Evolutionary conservation across 1,140 invertebrate genomes (phyloP).

Genomic region (Sinella curviseta): DNA sequence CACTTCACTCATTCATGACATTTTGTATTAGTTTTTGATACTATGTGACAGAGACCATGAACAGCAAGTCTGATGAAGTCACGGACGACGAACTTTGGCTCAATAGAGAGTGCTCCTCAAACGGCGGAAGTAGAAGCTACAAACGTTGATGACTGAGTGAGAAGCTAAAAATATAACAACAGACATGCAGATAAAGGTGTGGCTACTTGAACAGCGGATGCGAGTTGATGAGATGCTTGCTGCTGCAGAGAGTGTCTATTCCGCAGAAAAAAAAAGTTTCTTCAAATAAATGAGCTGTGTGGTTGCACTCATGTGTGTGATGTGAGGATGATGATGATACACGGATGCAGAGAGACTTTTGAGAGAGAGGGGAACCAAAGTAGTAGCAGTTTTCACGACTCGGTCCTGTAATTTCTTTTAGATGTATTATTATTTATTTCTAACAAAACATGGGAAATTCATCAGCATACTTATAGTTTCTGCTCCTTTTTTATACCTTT

Average conservation of each 20-base stretch:
- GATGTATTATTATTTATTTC: no score
- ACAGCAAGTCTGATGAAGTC: slow-evolving; percentile 17
- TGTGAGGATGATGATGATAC: slow-evolving; percentile 1
- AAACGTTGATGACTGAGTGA: neutral
- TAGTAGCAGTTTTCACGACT: neutral
- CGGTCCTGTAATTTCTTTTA: neutral
- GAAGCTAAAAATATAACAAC: slow-evolving; percentile 6
- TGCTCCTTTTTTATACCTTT: neutral
- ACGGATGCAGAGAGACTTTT: neutral
- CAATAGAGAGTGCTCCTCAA: neutral
- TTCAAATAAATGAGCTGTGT: slow-evolving; percentile 5
- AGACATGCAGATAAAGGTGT: slow-evolving; percentile 17
- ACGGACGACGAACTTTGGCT: slow-evolving; percentile 15
- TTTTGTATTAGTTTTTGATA: slow-evolving; percentile 4
- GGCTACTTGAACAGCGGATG: slow-evolving; percentile 21
- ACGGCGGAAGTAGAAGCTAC: slow-evolving; percentile 15
- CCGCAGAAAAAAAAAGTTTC: slow-evolving; percentile 10
- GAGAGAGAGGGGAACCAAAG: neutral
- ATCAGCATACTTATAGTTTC: neutral
- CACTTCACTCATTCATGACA: slow-evolving; percentile 13
- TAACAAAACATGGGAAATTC: slow-evolving; percentile 1
- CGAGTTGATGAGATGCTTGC: slow-evolving; percentile 26
- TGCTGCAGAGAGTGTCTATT: slow-evolving; percentile 5
- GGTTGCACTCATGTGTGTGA: neutral
- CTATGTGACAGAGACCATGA: slow-evolving; percentile 18